phyloP scores from a whole-genome alignment of 2,797 vertebrate genomes.

The Xiphophorus birchmanni region DNA sequence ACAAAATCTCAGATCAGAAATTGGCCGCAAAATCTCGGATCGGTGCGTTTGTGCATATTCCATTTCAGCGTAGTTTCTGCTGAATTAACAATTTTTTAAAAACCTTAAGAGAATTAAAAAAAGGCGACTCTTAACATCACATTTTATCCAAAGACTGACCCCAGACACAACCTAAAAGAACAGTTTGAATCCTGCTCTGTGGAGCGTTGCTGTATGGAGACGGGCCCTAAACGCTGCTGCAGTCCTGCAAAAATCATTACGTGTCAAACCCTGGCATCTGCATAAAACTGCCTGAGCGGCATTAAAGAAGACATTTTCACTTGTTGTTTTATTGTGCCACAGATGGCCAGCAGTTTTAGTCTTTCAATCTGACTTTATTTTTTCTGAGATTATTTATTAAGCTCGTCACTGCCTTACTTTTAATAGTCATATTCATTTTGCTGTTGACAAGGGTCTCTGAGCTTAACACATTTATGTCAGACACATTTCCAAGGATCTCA shows the following conservation, averaged over 20 bases:
- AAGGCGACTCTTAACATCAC: background rate
- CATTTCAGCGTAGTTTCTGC: background rate
- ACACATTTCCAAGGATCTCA: constrained; percentile 39
- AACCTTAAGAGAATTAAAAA: background rate
- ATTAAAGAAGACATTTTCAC: constrained; percentile 8
- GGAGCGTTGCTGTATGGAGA: constrained; percentile 10
- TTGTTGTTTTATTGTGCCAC: background rate
- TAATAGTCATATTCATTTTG: constrained; percentile 15
- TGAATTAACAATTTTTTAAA: background rate
- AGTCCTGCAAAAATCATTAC: constrained; percentile 32
- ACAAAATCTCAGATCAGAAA: background rate
- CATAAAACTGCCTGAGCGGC: constrained; percentile 13
- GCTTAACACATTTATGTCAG: constrained; percentile 34
- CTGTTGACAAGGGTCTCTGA: constrained; percentile 21
- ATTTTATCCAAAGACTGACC: background rate
- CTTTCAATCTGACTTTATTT: constrained; percentile 4
- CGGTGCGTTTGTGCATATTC: background rate
- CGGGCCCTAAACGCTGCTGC: constrained; percentile 13
- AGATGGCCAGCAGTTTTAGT: constrained; percentile 19
- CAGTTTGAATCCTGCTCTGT: no score
- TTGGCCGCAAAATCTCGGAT: background rate
- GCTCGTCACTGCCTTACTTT: background rate
- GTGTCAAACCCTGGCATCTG: constrained; percentile 9
- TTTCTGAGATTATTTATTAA: background rate
- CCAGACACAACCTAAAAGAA: background rate